Evolutionary conservation across 2,888 invertebrate species (phyloP), one percentile per base, ranked within the genome.

Genomic region (Tiliacea citrago): DNA sequence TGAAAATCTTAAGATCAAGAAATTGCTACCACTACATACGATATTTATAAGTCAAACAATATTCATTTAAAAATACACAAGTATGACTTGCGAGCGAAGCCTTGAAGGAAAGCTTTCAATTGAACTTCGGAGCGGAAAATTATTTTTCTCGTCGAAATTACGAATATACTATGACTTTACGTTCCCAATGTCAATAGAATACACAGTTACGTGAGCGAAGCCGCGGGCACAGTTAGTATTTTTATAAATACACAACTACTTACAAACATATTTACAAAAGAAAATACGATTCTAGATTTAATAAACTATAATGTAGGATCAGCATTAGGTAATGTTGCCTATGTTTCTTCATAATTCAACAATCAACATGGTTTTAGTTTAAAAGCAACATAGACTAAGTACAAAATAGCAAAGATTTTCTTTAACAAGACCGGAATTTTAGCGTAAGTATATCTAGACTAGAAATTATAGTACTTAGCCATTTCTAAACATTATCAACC

Each of bases 401-500:
- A 51, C 13, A 45, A 53, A 57, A 35, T 45, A 42, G 35, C 10
- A 49, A 77, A 62, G 16, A 45, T 24, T 68, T 65, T 51, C 35
- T 47, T 53, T 24, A 51, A 39, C n/a, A 49, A 47, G 3, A 12
- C n/a, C 0, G 12, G 42, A 35, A 42, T 70, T 45, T 42, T 29
- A 62, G 18, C 24, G 0, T 53, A 13, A 62, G 16, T 72, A 29
- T 67, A 80, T 62, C 21, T 73, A 45, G 29, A 73, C 70, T 76
- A 66, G 21, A 76, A 81, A 80, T 75, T 70, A 68, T 67, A 63
- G 71, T 69, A 66, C 24, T 53, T 12, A 42, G 18, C 58, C 24
- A 67, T 79, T 79, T 49, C 18, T 55, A 42, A 42, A 61, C 29
- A 53, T 71, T 79, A 73, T 84, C 68, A 70, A 21, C 7, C 12